Conservation (phyloP, 2,113 vertebrate species). For the Tamias sibiricus region DNA sequence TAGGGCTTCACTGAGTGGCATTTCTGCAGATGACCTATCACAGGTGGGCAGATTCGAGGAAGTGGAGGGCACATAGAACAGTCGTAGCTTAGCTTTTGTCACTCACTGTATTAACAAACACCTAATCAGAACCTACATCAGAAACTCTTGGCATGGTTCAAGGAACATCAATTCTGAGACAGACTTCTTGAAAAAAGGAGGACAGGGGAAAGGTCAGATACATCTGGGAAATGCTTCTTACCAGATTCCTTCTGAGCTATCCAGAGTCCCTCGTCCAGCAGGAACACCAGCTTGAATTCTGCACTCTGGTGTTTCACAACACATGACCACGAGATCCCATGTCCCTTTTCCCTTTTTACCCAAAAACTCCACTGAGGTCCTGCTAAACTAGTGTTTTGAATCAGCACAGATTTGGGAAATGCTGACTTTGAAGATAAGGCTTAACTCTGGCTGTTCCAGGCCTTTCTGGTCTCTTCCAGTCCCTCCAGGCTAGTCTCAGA, state of each 20-base stretch:
- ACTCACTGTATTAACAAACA: not conserved
- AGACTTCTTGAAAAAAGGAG: not conserved
- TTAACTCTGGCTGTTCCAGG: not conserved
- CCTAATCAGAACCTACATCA: not conserved
- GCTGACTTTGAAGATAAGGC: not conserved
- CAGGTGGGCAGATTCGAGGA: not conserved
- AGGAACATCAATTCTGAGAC: not conserved
- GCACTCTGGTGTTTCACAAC: not conserved
- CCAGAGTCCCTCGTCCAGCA: not conserved
- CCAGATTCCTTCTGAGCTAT: not conserved
- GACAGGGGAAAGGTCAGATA: not conserved
- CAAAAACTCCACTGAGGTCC: not conserved
- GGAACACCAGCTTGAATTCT: not conserved
- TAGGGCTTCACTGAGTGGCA: not conserved
- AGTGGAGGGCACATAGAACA: not conserved
- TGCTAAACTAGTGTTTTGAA: not conserved
- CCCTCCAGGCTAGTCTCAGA: not conserved
- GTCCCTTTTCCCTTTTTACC: not conserved
- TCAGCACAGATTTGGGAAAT: not conserved
- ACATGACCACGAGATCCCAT: not conserved
- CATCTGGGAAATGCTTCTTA: not conserved
- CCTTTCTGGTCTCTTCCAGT: not conserved
- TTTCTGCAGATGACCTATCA: not conserved
- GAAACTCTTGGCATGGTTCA: not conserved
- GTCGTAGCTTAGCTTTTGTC: not conserved